Evolutionary conservation across 2,113 vertebrate species (phyloP).

Genomic region (Tachycineta bicolor): DNA sequence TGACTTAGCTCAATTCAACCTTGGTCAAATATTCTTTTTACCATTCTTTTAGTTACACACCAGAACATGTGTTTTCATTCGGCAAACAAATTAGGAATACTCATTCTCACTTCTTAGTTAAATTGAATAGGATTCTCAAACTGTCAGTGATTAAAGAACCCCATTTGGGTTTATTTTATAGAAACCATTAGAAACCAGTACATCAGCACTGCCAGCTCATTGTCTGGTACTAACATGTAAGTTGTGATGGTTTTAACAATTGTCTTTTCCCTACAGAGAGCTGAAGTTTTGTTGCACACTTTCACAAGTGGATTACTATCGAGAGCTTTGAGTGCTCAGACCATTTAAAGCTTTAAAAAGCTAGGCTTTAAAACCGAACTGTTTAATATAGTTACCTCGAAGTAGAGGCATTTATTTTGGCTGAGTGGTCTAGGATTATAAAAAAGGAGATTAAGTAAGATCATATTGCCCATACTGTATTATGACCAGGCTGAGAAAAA

Average conservation of each 20-base stretch:
- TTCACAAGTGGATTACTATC: neutral
- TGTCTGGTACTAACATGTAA: neutral
- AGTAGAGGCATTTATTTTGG: neutral
- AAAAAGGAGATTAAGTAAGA: conserved; percentile 9
- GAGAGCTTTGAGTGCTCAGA: neutral
- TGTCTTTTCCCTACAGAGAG: neutral
- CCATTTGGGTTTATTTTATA: neutral
- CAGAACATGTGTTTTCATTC: neutral
- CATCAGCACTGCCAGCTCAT: neutral
- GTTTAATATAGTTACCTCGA: neutral
- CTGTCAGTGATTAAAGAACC: neutral
- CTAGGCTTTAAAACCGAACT: neutral
- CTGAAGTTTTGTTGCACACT: neutral
- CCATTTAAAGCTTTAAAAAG: neutral
- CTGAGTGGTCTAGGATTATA: neutral
- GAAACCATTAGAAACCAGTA: neutral
- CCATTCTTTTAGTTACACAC: neutral
- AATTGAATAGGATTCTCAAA: neutral
- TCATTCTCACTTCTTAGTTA: neutral
- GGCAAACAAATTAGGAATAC: neutral
- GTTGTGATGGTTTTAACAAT: neutral
- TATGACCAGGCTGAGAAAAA: conserved; percentile 15
- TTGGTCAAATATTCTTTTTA: neutral
- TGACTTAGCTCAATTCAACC: neutral
- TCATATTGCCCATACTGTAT: neutral